Evolutionary conservation across 2,797 vertebrate genomes (phyloP).

Genomic region (Catostomus latipinnis): DNA sequence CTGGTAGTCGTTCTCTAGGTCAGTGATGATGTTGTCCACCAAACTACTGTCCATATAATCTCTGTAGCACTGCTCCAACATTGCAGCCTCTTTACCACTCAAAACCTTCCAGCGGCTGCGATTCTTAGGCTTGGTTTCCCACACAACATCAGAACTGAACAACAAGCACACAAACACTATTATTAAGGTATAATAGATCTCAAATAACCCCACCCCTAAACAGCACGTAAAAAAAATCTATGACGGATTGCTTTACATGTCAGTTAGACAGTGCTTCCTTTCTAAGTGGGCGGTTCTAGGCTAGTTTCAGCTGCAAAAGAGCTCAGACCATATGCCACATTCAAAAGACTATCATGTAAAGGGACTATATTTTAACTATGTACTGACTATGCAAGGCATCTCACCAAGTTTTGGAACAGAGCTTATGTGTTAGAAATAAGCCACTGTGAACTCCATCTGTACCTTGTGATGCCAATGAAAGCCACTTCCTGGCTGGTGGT

Average conservation of each 20-base stretch:
- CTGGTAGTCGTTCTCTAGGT: conserved; percentile 83
- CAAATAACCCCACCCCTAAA: too few relatives aligned
- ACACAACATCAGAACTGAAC: conserved; percentile 90
- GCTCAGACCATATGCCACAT: too few relatives aligned
- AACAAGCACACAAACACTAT: neutral
- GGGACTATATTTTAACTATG: too few relatives aligned
- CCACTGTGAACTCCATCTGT: neutral
- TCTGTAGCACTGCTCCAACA: conserved; percentile 84
- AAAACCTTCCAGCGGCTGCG: conserved; percentile 91
- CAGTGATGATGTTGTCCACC: conserved; percentile 74
- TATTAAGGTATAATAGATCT: too few relatives aligned
- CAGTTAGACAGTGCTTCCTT: too few relatives aligned
- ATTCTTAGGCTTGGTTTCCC: conserved; percentile 92
- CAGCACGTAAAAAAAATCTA: too few relatives aligned
- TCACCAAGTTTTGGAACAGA: too few relatives aligned
- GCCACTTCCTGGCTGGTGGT: conserved; percentile 89
- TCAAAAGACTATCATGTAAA: too few relatives aligned
- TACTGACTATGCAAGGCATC: too few relatives aligned
- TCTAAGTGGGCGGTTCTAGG: too few relatives aligned
- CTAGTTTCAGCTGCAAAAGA: too few relatives aligned
- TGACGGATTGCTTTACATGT: too few relatives aligned
- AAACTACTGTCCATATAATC: conserved; percentile 83
- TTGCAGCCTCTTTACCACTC: conserved; percentile 83
- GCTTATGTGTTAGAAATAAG: neutral
- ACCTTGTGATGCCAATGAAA: conserved; percentile 97